Evolutionary conservation across 2,797 vertebrate genomes (phyloP).

Genomic region (Phaenicophaeus curvirostris): DNA sequence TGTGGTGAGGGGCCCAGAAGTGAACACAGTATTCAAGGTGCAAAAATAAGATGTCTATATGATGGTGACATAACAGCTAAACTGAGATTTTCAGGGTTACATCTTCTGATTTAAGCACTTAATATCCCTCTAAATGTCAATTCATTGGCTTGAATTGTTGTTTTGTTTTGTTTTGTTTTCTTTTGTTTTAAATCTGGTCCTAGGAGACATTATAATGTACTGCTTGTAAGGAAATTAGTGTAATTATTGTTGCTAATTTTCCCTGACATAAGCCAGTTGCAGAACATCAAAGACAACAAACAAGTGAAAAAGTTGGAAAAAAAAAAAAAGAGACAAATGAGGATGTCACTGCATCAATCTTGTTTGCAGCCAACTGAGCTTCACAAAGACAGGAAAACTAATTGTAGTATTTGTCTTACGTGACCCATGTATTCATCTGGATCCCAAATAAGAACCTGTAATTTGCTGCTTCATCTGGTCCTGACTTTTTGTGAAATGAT

Average conservation of each 20-base stretch:
- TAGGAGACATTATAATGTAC: background rate
- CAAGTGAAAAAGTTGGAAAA: background rate
- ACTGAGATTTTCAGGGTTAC: background rate
- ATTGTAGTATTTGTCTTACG: slow-evolving; percentile 15
- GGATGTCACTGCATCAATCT: slow-evolving; percentile 11
- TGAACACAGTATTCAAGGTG: too few species aligned
- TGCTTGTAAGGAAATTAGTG: background rate
- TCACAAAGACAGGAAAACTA: background rate
- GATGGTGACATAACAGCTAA: background rate
- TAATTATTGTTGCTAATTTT: slow-evolving; percentile 40
- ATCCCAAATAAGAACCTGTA: background rate
- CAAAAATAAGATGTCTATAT: background rate
- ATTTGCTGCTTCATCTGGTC: slow-evolving; percentile 37
- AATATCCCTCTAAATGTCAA: background rate
- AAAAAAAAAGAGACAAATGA: background rate
- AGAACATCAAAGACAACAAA: slow-evolving; percentile 33
- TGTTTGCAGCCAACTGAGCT: background rate
- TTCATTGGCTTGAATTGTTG: background rate
- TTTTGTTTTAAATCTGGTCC: background rate
- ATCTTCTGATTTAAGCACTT: background rate
- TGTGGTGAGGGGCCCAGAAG: too few species aligned
- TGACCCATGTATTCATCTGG: background rate
- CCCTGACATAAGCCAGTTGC: background rate
- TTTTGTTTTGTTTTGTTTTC: background rate
- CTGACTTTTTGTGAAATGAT: background rate